Evolutionary conservation across 2,113 vertebrate species (phyloP).

Genomic region (Marcusenius ussheri): DNA sequence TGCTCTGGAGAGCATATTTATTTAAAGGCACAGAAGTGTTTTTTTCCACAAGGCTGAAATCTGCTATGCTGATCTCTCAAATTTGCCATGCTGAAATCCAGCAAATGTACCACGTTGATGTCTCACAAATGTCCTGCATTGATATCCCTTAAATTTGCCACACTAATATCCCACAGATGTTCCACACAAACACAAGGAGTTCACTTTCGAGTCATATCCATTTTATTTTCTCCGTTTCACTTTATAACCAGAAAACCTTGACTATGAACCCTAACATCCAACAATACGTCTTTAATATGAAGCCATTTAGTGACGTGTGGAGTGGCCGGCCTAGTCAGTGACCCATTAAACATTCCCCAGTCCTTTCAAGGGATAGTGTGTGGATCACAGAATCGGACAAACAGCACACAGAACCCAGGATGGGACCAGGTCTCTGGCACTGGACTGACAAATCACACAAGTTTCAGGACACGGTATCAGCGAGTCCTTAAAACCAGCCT

Average conservation of each 20-base stretch:
- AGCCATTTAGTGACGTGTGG: background rate
- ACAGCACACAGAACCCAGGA: background rate
- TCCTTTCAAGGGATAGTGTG: background rate
- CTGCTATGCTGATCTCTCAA: background rate
- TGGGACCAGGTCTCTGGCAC: background rate
- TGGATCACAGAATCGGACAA: background rate
- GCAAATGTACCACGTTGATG: background rate
- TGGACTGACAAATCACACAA: background rate
- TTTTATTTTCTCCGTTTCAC: background rate
- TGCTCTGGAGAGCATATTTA: constrained; percentile 1
- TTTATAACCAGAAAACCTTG: background rate
- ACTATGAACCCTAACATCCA: background rate
- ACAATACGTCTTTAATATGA: background rate
- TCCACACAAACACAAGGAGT: background rate
- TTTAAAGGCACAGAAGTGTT: background rate
- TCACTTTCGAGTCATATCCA: background rate
- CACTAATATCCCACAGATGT: background rate
- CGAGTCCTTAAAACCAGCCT: background rate
- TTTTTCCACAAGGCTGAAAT: background rate
- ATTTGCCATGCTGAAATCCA: background rate
- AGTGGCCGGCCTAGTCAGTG: background rate
- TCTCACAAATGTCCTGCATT: background rate
- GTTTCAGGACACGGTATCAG: background rate
- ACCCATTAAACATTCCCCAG: background rate
- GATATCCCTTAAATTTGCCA: background rate